Evolutionary conservation across 2,888 invertebrate genomes (phyloP).

Genomic region (Plebejus melissa): DNA sequence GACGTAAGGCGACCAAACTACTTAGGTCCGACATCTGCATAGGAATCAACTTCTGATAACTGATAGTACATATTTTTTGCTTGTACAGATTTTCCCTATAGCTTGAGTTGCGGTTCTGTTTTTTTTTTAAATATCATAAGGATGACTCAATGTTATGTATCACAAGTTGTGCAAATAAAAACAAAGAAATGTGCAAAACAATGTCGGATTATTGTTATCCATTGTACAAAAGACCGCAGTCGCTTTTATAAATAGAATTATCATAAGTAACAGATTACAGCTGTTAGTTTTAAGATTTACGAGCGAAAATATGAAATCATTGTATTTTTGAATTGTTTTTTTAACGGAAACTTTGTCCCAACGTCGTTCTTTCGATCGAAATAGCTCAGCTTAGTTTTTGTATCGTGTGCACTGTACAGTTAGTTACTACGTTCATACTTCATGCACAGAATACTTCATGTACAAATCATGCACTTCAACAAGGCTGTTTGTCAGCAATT

Average conservation of each 20-base stretch:
- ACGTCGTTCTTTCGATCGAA: not conserved
- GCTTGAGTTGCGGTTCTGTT: too few species aligned
- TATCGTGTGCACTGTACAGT: too few species aligned
- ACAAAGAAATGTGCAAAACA: not conserved
- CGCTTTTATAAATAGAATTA: not conserved
- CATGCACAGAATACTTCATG: too few species aligned
- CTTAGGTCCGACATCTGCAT: too few species aligned
- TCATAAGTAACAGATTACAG: not conserved
- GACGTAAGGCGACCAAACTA: too few species aligned
- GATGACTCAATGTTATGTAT: not conserved
- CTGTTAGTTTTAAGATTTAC: not conserved
- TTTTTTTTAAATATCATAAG: not conserved
- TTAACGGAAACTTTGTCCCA: not conserved
- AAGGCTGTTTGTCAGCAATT: too few species aligned
- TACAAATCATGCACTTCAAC: too few species aligned
- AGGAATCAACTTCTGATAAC: too few species aligned
- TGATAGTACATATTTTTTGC: too few species aligned
- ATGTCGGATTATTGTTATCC: not conserved
- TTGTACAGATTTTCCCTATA: too few species aligned
- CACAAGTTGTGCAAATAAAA: not conserved
- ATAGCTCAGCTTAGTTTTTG: too few species aligned
- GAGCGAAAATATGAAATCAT: not conserved
- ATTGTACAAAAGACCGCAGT: not conserved
- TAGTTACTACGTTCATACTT: too few species aligned
- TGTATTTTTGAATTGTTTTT: not conserved